Evolutionary conservation across 2,113 vertebrate genomes (phyloP).

Genomic region (Micronycteris hirsuta): DNA sequence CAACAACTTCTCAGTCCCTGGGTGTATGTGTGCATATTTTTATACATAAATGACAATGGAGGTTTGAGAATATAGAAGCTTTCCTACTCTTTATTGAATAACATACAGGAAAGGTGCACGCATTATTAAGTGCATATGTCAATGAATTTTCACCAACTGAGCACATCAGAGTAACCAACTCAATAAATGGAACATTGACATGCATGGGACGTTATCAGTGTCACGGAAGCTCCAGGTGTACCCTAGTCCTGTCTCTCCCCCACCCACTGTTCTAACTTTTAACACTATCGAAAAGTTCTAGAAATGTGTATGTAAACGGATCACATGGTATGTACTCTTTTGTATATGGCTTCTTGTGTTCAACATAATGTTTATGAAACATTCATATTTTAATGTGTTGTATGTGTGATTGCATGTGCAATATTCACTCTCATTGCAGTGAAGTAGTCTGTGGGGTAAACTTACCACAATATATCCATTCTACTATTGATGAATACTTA

Average conservation of each 20-base stretch:
- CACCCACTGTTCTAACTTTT: not conserved
- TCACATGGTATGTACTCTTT: not conserved
- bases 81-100: not conserved
- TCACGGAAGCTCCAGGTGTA: not conserved
- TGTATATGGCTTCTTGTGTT: not conserved
- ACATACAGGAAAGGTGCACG: not conserved
- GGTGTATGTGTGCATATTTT: not conserved
- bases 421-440: not conserved
- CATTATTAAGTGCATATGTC: not conserved
- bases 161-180: not conserved
- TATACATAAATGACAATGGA: not conserved
- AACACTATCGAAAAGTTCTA: not conserved
- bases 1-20: not conserved
- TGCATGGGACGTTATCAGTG: not conserved
- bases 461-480: not conserved
- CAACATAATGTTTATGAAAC: not conserved
- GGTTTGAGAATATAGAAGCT: not conserved
- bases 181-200: not conserved
- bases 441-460: not conserved
- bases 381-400: not conserved
- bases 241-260: not conserved
- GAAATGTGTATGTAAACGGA: not conserved
- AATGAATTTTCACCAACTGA: not conserved
- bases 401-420: not conserved
- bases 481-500: not conserved